Base-by-base conservation (phyloP, 2,113 vertebrate species). In the Cyrtonyx montezumae region DNA sequence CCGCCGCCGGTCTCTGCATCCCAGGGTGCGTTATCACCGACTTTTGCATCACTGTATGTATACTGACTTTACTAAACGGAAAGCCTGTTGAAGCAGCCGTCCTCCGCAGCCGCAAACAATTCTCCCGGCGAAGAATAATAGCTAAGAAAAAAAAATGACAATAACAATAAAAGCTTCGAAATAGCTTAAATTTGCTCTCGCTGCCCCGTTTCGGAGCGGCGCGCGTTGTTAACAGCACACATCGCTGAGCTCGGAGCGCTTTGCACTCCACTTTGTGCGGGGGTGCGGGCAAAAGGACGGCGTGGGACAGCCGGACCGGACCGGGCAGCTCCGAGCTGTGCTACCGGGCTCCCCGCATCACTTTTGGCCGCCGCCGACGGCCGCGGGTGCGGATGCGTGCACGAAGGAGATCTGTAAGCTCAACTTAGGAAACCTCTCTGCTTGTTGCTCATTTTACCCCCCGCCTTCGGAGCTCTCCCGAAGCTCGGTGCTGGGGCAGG, bases 41-140 rank as follows among this genome's bases (percentile, higher is more conserved):
- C 48, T 79, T 97, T 58, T 86, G 95, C 91, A 87, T 86, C 93
- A 94, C 74, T 90, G 95, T 53, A 9, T 91, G 6, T 92, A 48
- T 84, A 65, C 80, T 93, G 94, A 95, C 95, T 96, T 95, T 88
- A 55, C 69, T 79, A 91, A 97, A 93, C 34, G 90, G 94, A 71
- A 37, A 95, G 69, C 87, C 87, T 93, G 14, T 88, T 87, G 71
- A 88, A 91, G 79, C 65, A 85, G 48, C 74, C 26, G 25, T n/a
- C 42, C 70, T 70, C 69, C 56, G 88, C 87, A 91, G 23, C 76
- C 32, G 26, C 80, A 84, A 95, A 90, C 68, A 76, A 77, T 56
- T 88, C 69, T 58, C 69, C 34, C 56, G 53, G 25, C 51, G 37
- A 90, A 48, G 17, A 76, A 37, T 17, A 25, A 34, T 23, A 68